These are phyloP conservation scores for Scaptomyza reducta DNA, from an alignment of 2,888 invertebrate genomes.

Conservation along the genomic window DNA sequence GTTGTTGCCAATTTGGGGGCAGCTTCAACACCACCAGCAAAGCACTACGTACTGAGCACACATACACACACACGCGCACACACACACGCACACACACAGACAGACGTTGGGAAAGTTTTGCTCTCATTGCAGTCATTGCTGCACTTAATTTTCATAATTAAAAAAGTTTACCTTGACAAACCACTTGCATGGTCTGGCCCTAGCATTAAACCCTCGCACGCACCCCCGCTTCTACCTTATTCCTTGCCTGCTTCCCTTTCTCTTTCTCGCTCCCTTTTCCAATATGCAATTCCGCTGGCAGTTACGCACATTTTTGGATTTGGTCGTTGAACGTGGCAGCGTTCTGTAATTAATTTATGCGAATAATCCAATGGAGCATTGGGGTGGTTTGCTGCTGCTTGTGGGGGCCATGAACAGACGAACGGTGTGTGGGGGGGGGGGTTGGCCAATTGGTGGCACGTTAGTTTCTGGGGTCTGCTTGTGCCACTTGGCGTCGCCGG, in stretches of 20 bases:
- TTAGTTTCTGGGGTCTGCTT: background rate
- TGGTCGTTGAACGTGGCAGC: constrained; percentile 43
- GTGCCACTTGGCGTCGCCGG: constrained; percentile 1
- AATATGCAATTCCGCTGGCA: constrained; percentile 41
- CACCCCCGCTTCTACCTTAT: no score
- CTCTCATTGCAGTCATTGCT: constrained; percentile 63
- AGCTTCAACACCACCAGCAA: background rate
- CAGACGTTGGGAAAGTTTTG: constrained; percentile 52
- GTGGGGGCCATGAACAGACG: background rate
- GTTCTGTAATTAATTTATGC: constrained; percentile 77
- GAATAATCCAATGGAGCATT: constrained; percentile 60
- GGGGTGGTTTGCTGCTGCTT: background rate
- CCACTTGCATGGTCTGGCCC: constrained; percentile 8
- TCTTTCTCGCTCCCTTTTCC: constrained; percentile 3
- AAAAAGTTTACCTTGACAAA: constrained; percentile 75
- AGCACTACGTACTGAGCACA: constrained; percentile 1
- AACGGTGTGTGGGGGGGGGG: no score
- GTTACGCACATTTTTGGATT: constrained; percentile 58
- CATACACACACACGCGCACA: background rate
- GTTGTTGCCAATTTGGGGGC: constrained; percentile 57
- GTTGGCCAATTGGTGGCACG: constrained; percentile 17
- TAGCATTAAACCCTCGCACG: no score
- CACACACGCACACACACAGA: background rate
- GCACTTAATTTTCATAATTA: constrained; percentile 79
- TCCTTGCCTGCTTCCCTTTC: background rate